A percentile compares a stretch with the other conserved stretches of the same genome.
These are phyloP conservation scores for Micromys minutus DNA, from an alignment of 2,113 vertebrate genomes.

Conservation along the genomic window DNA sequence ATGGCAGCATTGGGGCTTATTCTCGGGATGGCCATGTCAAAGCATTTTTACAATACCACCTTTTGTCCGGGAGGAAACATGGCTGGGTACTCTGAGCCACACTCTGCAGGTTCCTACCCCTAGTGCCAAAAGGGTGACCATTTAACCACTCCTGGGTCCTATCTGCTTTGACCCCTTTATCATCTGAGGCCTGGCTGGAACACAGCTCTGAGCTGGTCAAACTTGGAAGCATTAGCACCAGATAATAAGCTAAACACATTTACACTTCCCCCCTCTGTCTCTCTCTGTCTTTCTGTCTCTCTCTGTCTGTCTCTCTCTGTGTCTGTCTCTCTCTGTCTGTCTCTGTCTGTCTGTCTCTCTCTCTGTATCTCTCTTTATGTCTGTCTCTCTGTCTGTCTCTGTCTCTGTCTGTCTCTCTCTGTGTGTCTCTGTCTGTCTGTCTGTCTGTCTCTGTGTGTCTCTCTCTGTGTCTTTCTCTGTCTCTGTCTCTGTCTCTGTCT, in stretches of 20 bases:
- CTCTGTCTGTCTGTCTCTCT: no score
- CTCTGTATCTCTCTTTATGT: no score
- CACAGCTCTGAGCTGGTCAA: not conserved
- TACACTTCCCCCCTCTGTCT: conserved; percentile 48
- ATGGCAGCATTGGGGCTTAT: not conserved
- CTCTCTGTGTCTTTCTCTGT: no score
- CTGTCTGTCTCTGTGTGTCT: no score
- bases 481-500: no score
- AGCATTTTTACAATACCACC: not conserved
- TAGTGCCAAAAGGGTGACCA: not conserved
- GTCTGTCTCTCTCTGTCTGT: no score
- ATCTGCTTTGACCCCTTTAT: not conserved
- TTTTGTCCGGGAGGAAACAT: not conserved
- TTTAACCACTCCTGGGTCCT: not conserved
- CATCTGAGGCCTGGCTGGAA: not conserved
- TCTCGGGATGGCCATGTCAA: not conserved
- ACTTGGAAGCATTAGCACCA: not conserved
- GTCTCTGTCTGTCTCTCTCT: no score
- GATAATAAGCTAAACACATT: conserved; percentile 15
- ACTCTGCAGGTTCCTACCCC: not conserved
- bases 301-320: no score
- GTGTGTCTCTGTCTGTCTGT: no score
- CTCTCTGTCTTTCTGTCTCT: no score
- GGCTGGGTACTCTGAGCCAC: not conserved
- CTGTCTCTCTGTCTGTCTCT: no score